These are phyloP conservation scores for Bos taurus DNA, from an alignment of 2,113 vertebrate species.

Conservation along the genomic window DNA sequence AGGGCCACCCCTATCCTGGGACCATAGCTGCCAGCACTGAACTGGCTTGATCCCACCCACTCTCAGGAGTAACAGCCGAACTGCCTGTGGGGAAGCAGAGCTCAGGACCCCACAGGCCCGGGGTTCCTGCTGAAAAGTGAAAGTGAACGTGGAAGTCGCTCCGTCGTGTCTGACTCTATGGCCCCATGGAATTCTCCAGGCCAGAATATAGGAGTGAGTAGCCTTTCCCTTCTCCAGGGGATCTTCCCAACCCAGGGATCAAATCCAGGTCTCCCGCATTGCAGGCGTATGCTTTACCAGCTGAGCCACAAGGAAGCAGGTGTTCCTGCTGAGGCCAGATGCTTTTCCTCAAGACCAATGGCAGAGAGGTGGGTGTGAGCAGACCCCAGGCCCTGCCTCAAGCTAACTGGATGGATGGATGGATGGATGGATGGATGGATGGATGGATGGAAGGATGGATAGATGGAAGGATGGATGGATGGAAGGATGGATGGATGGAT, in stretches of 20 bases:
- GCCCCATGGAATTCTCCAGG: not conserved
- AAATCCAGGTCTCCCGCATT: not conserved
- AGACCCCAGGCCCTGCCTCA: not conserved
- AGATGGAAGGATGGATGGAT: not conserved
- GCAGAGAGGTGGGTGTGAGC: not conserved
- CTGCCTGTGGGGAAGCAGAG: not conserved
- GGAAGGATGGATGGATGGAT: rapidly evolving
- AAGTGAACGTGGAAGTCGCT: not conserved
- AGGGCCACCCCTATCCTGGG: not conserved
- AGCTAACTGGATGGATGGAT: not conserved
- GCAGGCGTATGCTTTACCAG: not conserved
- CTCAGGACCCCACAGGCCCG: not conserved
- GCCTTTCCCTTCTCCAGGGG: not conserved
- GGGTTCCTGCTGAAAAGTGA: not conserved
- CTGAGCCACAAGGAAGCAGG: not conserved
- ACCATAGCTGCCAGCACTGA: constrained; percentile 6
- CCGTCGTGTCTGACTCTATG: rapidly evolving
- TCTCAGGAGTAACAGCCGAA: not conserved
- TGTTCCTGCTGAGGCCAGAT: not conserved
- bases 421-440: no score
- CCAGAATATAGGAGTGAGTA: not conserved
- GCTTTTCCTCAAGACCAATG: not conserved
- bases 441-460: not conserved
- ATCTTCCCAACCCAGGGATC: not conserved
- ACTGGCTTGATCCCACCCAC: not conserved